These are phyloP conservation scores for Setophaga coronata DNA, from an alignment of 2,113 vertebrate genomes.

Conservation along the genomic window DNA sequence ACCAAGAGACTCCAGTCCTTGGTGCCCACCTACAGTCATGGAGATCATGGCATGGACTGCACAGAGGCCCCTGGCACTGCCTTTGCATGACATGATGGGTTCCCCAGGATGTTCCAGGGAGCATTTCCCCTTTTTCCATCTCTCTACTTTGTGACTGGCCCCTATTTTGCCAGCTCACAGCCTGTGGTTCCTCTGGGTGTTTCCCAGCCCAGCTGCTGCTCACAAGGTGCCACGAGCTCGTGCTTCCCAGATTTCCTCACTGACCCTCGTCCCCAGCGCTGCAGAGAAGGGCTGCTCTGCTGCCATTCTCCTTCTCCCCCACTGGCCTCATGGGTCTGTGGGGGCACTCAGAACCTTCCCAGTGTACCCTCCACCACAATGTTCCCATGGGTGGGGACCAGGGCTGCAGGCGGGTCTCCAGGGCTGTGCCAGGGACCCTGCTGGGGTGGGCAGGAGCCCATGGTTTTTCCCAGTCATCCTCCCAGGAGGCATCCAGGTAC, in stretches of 20 bases:
- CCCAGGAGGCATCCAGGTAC: neutral
- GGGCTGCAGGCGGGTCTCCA: neutral
- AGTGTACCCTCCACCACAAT: neutral
- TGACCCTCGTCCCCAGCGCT: fast-evolving
- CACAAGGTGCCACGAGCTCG: fast-evolving
- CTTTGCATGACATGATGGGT: fast-evolving
- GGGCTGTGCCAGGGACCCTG: neutral
- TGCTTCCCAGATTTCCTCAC: neutral
- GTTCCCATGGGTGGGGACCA: neutral
- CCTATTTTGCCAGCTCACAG: neutral
- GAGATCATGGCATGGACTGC: no score
- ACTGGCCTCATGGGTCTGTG: fast-evolving
- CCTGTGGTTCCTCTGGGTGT: neutral
- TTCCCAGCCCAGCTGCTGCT: neutral
- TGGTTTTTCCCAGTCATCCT: neutral
- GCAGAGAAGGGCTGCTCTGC: neutral
- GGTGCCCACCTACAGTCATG: neutral
- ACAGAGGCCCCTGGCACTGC: neutral
- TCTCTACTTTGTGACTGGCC: neutral
- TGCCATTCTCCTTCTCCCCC: neutral
- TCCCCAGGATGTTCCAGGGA: neutral
- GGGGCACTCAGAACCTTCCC: neutral
- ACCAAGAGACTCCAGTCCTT: neutral
- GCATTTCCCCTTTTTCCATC: neutral
- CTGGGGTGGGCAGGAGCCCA: neutral